Evolutionary conservation across 2,113 vertebrate genomes (phyloP).

Genomic region (Papio anubis): DNA sequence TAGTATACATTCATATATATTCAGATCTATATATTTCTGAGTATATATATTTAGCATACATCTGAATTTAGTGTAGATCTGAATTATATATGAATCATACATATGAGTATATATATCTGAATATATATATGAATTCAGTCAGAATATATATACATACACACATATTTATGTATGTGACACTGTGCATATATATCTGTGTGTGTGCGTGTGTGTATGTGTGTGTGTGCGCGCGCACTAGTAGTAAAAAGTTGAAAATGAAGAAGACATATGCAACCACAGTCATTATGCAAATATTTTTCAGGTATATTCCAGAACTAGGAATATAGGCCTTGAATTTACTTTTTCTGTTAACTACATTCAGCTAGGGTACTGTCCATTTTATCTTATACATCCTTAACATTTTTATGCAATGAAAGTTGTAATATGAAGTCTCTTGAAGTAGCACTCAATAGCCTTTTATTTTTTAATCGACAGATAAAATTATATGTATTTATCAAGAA

Average conservation of each 20-base stretch:
- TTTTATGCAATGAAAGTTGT: not conserved
- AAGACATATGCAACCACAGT: not conserved
- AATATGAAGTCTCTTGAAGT: not conserved
- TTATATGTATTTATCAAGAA: not conserved
- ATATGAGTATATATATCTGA: no score
- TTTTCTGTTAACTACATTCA: not conserved
- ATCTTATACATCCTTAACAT: not conserved
- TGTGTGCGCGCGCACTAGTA: rapidly evolving
- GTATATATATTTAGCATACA: no score
- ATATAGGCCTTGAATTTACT: not conserved
- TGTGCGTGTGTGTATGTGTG: no score
- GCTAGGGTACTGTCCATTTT: not conserved
- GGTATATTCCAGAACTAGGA: not conserved
- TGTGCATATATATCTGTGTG: no score
- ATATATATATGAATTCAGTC: not conserved
- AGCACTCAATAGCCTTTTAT: not conserved
- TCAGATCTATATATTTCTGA: not conserved
- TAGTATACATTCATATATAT: no score
- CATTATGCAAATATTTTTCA: not conserved
- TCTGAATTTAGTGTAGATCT: no score
- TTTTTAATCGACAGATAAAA: not conserved
- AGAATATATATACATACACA: not conserved
- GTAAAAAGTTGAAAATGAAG: not conserved
- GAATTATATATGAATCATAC: no score
- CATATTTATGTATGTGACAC: not conserved